Evolutionary conservation across 64 coral and sea anemone genomes (phyloP).

Genomic region (Cladopsammia gracilis): DNA sequence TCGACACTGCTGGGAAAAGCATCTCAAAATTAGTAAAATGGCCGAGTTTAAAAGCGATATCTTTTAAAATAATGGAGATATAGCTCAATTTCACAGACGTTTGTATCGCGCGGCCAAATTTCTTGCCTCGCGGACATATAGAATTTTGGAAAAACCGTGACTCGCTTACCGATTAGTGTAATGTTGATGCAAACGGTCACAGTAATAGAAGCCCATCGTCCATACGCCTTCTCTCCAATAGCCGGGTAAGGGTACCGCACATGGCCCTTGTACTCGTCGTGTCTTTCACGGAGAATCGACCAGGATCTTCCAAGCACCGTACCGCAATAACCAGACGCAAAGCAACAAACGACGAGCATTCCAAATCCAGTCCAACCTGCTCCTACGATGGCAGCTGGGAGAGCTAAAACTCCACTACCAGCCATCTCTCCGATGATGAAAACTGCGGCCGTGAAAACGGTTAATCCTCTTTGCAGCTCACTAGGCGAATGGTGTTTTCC

Average conservation of each 20-base stretch:
- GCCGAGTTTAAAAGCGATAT: too few species aligned
- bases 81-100: too few species aligned
- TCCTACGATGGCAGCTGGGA: constrained; percentile 80
- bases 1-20: too few species aligned
- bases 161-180: constrained; percentile 72
- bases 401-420: constrained; percentile 88
- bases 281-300: constrained; percentile 70
- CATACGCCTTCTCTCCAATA: constrained; percentile 84
- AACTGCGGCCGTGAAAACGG: constrained; percentile 85
- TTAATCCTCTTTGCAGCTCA: constrained; percentile 69
- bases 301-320: constrained; percentile 79
- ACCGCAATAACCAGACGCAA: constrained; percentile 88
- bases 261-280: constrained; percentile 71
- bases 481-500: background rate
- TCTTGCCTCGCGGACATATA: too few species aligned
- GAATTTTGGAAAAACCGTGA: too few species aligned
- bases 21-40: too few species aligned
- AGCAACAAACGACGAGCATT: constrained; percentile 70
- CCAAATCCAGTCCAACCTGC: constrained; percentile 75
- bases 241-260: constrained; percentile 90
- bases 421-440: constrained; percentile 96
- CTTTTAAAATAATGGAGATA: too few species aligned
- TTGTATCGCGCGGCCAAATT: too few species aligned
- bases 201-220: constrained; percentile 80
- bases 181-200: constrained; percentile 83